Evolutionary conservation across 2,888 invertebrate genomes (phyloP).

Genomic region (Thymelicus sylvestris): DNA sequence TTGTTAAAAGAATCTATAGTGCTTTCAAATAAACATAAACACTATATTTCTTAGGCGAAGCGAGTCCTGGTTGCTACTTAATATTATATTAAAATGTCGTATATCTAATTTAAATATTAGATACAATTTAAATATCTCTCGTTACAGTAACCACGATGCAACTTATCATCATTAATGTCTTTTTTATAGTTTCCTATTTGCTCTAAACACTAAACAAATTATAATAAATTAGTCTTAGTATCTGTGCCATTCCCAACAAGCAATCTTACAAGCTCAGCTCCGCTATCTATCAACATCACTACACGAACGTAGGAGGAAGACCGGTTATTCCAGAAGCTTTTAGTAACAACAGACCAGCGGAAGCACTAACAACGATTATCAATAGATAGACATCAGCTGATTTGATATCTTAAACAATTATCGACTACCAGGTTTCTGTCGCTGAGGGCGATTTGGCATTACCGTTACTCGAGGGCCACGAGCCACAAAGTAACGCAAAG

Average conservation of each 20-base stretch:
- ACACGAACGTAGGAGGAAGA: slow-evolving; percentile 25
- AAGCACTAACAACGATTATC: slow-evolving; percentile 36
- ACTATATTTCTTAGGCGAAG: no score
- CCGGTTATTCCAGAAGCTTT: slow-evolving; percentile 28
- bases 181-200: slow-evolving; percentile 16
- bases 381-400: slow-evolving; percentile 29
- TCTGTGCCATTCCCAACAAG: slow-evolving; percentile 28
- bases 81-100: not conserved
- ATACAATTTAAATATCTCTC: not conserved
- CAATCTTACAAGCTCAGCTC: slow-evolving; percentile 22
- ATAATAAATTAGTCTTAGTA: slow-evolving; percentile 29
- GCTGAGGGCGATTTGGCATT: slow-evolving; percentile 15
- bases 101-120: not conserved
- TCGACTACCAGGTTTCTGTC: slow-evolving; percentile 12
- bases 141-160: not conserved
- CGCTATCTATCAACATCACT: slow-evolving; percentile 31
- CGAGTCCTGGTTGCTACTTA: no score
- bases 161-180: slow-evolving; percentile 22
- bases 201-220: slow-evolving; percentile 24
- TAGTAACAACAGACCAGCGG: slow-evolving; percentile 32
- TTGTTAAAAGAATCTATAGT: no score
- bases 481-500: no score
- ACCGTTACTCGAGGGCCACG: slow-evolving; percentile 13
- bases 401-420: slow-evolving; percentile 32
- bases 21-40: no score